Evolutionary conservation across 2,888 invertebrate genomes (phyloP), one percentile per base, ranked within the genome.

Genomic region (Melinaea marsaeus): DNA sequence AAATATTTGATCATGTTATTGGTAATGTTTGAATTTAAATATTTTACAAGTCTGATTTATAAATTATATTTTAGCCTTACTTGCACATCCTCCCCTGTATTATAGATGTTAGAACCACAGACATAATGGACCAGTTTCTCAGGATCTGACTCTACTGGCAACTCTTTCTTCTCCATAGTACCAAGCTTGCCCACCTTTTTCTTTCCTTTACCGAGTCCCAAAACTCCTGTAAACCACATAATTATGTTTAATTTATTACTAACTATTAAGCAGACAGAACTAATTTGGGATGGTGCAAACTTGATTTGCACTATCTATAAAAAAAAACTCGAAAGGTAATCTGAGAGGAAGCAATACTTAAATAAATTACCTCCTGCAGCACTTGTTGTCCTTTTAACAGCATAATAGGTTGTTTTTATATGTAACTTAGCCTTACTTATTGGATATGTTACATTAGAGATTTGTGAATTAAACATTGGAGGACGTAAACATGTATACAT

Each of bases 101-200:
- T 93, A 65, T 93, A 91, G 61, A 97, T 94, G 80, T 98, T 98
- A 63, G 95, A 95, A 2, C 98, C 98, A 75, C 98, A 98, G 7
- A 95, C 94, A 78, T 92, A 94, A 62, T 88, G 94, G 0, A 95
- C 92, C 37, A 99, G 89, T 79, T 93, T 95, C 34, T 93, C 84
- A 0, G 95, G 92, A 85, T 98, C 97, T 0, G 93, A 95, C 89
- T 98, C 98, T 2, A 98, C 97, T 0, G 96, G 95, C 66, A 97
- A 81, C 45, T 93, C 86, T 74, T 92, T 93, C 81, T 95, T 96
- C 77, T 96, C 94, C 75, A 93, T 89, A 9, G 92, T 75, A 0
- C 94, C 93, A 2, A 92, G 72, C 82, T 94, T 94, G 11, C 93
- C 93, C 0, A 85, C 75, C 76, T 93, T 94, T 79, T 94, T 93